Percentiles rank a stretch among this genome's conserved stretches.
Conservation (phyloP, 2,888 invertebrate species). For the Tanytarsus gracilentus region DNA sequence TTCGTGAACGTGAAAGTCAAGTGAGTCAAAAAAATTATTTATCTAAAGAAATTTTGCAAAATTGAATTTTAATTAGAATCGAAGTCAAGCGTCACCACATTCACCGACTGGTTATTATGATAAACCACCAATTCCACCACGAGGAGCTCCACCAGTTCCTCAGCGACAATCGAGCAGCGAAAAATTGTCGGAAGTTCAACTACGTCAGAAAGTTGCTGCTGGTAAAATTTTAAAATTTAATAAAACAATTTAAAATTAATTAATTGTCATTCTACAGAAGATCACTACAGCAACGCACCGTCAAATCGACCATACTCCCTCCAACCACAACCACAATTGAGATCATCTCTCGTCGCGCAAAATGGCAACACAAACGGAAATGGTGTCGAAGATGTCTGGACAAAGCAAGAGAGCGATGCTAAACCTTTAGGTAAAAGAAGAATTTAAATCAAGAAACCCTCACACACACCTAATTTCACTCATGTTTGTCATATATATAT, state of each 20-base stretch:
- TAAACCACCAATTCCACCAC: constrained; percentile 51
- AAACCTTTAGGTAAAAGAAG: constrained; percentile 39
- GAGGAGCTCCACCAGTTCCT: constrained; percentile 50
- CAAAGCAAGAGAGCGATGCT: constrained; percentile 39
- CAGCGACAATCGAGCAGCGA: constrained; percentile 42
- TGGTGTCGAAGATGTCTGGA: constrained; percentile 38
- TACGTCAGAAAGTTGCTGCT: constrained; percentile 37
- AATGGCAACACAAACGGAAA: constrained; percentile 38
- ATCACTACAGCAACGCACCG: constrained; percentile 35
- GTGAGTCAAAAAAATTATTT: constrained; percentile 37
- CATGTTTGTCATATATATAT: background rate
- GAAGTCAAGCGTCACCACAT: constrained; percentile 31
- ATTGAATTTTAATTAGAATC: background rate
- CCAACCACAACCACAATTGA: constrained; percentile 31
- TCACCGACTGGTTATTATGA: constrained; percentile 41
- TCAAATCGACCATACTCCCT: constrained; percentile 32
- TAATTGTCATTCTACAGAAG: constrained; percentile 33
- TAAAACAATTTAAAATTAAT: background rate
- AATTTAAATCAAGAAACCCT: too few relatives aligned
- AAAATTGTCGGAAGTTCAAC: constrained; percentile 36
- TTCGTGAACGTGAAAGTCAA: constrained; percentile 41
- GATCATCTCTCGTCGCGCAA: constrained; percentile 36
- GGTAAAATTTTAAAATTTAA: constrained; percentile 31
- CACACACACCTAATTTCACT: background rate
- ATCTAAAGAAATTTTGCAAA: background rate